Evolutionary conservation across 2,888 invertebrate species (phyloP), one percentile per base, ranked within the genome.

Genomic region (Erynnis tages): DNA sequence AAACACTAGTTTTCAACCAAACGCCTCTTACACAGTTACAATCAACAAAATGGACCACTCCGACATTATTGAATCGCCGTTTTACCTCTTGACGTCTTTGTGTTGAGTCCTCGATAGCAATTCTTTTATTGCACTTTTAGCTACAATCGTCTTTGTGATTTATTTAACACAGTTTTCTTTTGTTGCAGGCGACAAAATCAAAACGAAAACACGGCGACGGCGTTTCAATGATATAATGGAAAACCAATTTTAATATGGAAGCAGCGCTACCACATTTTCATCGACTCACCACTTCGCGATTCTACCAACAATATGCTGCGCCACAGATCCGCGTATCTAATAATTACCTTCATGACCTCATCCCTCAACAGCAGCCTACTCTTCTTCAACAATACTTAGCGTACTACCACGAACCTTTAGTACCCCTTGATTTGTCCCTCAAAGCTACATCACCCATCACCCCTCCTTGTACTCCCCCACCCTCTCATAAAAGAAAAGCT

Each of bases 381-480:
- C 71, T 90, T 3, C 76, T 90, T 2, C 91, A 91, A 53, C 91
- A 91, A 60, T 92, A 91, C 66, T 71, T 92, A 53, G 86, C 91
- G 2, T 92, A 91, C 65, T 92, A 91, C 68, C 81, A 91, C 47
- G 92, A 93, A 67, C 92, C 92, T 2, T 66, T 91, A 45, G 91
- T 92, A 56, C 95, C 95, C 4, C 81, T 96, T 62, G 96, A 96
- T 75, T 81, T 96, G 54, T 95, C 95, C 14, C 79, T 95, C 16
- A 96, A 96, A 72, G 85, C 90, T n/a, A 89, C 89, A 0, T 90
- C 91, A 6, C 94, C 94, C 0, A 94, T 95, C 67, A 95, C 95
- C 0, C 95, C 95, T 7, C 94, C 95, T 4, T 93, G 93, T 57
- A 94, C 94, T 0, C 94, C 94, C 1, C 94, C 94, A 19, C 95